Conservation (phyloP, 2,113 vertebrate genomes). For the Anguilla rostrata region DNA sequence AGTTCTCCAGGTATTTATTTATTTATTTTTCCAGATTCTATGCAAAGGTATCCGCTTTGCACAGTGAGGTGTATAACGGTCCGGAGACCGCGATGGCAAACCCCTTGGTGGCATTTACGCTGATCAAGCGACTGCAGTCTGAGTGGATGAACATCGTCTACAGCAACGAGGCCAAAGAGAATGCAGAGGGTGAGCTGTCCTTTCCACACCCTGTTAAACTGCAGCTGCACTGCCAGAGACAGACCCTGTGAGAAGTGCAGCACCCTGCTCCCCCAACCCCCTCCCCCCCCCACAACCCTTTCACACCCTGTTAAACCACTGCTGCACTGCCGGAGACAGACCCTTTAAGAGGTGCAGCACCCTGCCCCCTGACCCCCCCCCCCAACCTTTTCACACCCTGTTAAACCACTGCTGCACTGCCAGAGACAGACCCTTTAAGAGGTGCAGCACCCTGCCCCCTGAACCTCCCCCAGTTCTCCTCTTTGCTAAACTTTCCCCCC, state of each 20-base stretch:
- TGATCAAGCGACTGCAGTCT: conserved; percentile 88
- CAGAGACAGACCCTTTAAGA: background rate
- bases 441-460: background rate
- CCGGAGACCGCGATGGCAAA: conserved; percentile 68
- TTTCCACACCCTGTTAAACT: conserved; percentile 8
- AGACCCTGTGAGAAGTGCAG: background rate
- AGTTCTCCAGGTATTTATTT: background rate
- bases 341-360: too few relatives aligned
- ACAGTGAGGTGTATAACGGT: conserved; percentile 63
- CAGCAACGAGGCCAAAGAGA: conserved; percentile 76
- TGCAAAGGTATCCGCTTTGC: conserved; percentile 76
- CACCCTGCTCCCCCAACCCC: background rate
- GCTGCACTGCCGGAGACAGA: too few relatives aligned
- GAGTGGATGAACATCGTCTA: conserved; percentile 86
- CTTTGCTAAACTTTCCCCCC: conserved; percentile 25
- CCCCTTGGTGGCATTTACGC: conserved; percentile 83
- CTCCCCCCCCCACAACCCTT: too few relatives aligned
- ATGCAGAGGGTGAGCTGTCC: conserved; percentile 71
- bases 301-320: too few relatives aligned
- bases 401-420: conserved; percentile 44
- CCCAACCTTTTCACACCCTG: background rate
- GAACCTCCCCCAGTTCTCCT: background rate
- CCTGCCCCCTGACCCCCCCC: too few relatives aligned
- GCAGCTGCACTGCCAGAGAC: conserved; percentile 44
- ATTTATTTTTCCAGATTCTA: conserved; percentile 76